These are phyloP conservation scores for Willowsia nigromaculata DNA, from an alignment of 2,888 invertebrate genomes.

Conservation along the genomic window DNA sequence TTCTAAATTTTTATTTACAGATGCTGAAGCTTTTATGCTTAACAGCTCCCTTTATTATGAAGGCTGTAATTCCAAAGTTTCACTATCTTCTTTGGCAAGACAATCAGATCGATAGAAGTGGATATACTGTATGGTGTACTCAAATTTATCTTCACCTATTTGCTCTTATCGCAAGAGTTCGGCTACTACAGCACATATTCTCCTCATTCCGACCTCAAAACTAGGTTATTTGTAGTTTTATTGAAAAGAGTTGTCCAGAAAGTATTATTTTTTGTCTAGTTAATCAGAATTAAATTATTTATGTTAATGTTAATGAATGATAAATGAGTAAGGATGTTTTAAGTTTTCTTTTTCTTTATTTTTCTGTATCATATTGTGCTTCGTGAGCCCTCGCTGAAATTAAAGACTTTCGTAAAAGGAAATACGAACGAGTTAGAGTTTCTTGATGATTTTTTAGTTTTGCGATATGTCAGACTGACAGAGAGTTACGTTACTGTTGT, in stretches of 20 bases:
- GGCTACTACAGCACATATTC: constrained; percentile 58
- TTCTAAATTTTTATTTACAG: too few relatives aligned
- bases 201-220: constrained; percentile 57
- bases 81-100: constrained; percentile 44
- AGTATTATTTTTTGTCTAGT: neutral
- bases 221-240: neutral
- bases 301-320: too few relatives aligned
- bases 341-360: too few relatives aligned
- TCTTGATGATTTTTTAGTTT: too few relatives aligned
- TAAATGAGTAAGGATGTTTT: too few relatives aligned
- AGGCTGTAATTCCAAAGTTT: constrained; percentile 26
- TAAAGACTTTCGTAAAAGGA: too few relatives aligned
- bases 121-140: constrained; percentile 54
- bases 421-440: too few relatives aligned
- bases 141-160: constrained; percentile 63
- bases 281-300: neutral
- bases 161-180: constrained; percentile 56
- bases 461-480: too few relatives aligned
- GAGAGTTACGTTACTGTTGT: too few relatives aligned
- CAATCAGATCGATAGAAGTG: constrained; percentile 47
- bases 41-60: constrained; percentile 56
- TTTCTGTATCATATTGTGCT: too few relatives aligned
- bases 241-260: neutral
- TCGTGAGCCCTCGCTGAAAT: too few relatives aligned
- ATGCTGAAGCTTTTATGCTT: constrained; percentile 58